phyloP scores from a whole-genome alignment of 2,797 vertebrate species.

The Pangasius sanitwongsei region DNA sequence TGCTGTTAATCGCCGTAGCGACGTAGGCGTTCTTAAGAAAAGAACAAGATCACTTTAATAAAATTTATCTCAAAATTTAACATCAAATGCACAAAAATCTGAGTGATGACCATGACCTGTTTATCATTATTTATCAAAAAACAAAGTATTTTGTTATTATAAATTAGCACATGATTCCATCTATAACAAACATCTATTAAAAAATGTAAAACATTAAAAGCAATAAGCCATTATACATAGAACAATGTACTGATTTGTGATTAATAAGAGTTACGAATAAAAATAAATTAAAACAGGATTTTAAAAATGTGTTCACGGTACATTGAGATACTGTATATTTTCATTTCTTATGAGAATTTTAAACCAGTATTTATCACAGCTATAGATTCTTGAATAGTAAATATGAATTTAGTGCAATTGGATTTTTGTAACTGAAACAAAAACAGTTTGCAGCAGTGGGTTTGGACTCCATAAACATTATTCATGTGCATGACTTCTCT shows the following conservation, averaged over 20 bases:
- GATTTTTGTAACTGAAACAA: not conserved
- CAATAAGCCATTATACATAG: too few relatives aligned
- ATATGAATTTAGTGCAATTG: not conserved
- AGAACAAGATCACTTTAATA: not conserved
- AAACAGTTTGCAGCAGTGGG: too few relatives aligned
- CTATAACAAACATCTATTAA: not conserved
- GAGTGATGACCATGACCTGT: too few relatives aligned
- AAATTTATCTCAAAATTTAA: not conserved
- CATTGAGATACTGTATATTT: too few relatives aligned
- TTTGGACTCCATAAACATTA: not conserved
- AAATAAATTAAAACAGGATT: too few relatives aligned
- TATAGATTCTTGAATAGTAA: not conserved
- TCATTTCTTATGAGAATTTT: too few relatives aligned
- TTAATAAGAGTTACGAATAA: not conserved
- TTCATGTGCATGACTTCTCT: too few relatives aligned
- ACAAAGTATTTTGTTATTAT: too few relatives aligned
- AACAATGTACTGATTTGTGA: not conserved
- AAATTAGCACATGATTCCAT: not conserved
- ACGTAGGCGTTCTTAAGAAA: conserved; percentile 89
- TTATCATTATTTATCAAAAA: not conserved
- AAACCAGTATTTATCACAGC: too few relatives aligned
- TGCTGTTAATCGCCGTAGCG: conserved; percentile 98
- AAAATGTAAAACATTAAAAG: not conserved
- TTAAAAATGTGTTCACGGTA: too few relatives aligned
- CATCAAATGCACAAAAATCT: not conserved